Percentiles rank a stretch among this genome's conserved stretches.
Conservation (phyloP, 1,140 invertebrate species). For the Uloborus diversus region DNA sequence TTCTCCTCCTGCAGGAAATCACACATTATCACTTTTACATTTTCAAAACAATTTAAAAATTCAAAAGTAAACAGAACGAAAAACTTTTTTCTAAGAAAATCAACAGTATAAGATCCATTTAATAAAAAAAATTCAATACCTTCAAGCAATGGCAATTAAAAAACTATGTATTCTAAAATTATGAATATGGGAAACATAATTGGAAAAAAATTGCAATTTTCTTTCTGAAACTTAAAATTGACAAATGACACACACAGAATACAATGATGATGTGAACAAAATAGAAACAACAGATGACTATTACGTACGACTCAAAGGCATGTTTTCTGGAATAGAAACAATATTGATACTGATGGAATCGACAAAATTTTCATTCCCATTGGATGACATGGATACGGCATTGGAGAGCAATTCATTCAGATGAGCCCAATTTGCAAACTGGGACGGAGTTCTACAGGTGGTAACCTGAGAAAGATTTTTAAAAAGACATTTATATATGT, state of each 20-base stretch:
- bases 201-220: too few relatives aligned
- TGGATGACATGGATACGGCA: not conserved
- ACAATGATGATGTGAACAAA: too few relatives aligned
- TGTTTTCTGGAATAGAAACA: slow-evolving; percentile 15
- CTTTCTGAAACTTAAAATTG: too few relatives aligned
- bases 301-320: slow-evolving; percentile 19
- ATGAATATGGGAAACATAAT: too few relatives aligned
- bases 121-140: too few relatives aligned
- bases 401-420: slow-evolving; percentile 28
- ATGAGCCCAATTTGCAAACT: slow-evolving; percentile 29
- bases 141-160: too few relatives aligned
- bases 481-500: too few relatives aligned
- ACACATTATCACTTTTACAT: not conserved
- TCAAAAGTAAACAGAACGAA: not conserved
- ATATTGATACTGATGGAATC: slow-evolving; percentile 7
- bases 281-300: too few relatives aligned
- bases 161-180: too few relatives aligned
- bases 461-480: not conserved
- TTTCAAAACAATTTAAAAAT: not conserved
- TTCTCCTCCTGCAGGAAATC: slow-evolving; percentile 19
- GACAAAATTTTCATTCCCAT: not conserved
- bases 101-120: not conserved
- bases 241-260: too few relatives aligned
- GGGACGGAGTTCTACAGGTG: not conserved
- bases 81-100: not conserved